Conservation (phyloP, 2,113 vertebrate genomes). For the Oncorhynchus gorbuscha region DNA sequence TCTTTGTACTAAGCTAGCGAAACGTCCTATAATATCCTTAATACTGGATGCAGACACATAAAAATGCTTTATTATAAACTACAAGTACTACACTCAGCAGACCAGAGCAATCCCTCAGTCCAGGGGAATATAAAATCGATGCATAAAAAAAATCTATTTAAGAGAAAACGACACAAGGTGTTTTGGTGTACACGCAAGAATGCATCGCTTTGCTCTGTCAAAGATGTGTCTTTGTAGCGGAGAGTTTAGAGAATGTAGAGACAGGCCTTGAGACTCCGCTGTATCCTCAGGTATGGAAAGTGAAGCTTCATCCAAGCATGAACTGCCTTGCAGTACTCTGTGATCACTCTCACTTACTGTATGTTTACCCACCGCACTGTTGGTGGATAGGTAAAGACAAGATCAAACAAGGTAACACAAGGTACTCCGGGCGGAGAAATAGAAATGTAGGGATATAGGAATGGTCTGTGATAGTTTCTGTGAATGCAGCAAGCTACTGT, state of each 20-base stretch:
- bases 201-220: constrained; percentile 10
- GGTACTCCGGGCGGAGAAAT: neutral
- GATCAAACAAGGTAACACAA: constrained; percentile 5
- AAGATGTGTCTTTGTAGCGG: constrained; percentile 6
- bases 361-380: neutral
- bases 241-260: constrained; percentile 5
- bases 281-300: constrained; percentile 24
- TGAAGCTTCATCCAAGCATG: constrained; percentile 13
- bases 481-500: neutral
- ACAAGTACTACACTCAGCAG: neutral
- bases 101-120: neutral
- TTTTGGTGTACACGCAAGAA: neutral
- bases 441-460: neutral
- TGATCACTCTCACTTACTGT: constrained; percentile 11
- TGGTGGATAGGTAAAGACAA: neutral
- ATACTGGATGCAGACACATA: neutral
- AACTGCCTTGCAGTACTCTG: neutral
- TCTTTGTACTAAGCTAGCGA: no score
- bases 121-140: neutral
- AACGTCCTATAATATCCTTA: no score
- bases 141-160: neutral
- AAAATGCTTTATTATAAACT: neutral
- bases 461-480: neutral
- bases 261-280: constrained; percentile 10
- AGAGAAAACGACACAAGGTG: neutral